Evolutionary conservation across 2,797 vertebrate species (phyloP).

Genomic region (Dipus sagitta): DNA sequence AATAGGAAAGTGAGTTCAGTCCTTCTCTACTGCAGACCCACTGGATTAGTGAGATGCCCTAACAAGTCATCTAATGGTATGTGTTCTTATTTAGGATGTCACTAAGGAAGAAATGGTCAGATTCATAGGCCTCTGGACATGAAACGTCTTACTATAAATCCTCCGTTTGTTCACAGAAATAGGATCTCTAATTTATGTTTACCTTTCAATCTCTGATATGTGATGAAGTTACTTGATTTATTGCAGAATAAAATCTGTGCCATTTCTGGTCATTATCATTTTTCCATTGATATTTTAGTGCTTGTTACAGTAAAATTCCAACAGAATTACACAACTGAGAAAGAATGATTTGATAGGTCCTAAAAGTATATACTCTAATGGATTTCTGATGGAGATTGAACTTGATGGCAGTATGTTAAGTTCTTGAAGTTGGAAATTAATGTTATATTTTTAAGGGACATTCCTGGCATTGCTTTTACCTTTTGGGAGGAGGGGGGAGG

Average conservation of each 20-base stretch:
- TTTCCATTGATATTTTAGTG: conserved; percentile 76
- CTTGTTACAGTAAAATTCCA: conserved; percentile 73
- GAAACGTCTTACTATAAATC: conserved; percentile 15
- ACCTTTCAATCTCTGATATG: conserved; percentile 51
- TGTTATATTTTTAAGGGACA: conserved; percentile 79
- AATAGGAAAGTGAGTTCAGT: conserved; percentile 63
- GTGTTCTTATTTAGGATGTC: conserved; percentile 32
- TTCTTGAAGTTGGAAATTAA: conserved; percentile 74
- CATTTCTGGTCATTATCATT: conserved; percentile 75
- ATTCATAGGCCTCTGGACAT: background rate
- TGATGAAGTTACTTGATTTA: conserved; percentile 66
- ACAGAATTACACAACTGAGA: conserved; percentile 72
- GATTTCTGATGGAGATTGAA: conserved; percentile 75
- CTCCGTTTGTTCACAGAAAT: background rate
- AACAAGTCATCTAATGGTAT: background rate
- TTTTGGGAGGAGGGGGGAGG: conserved; percentile 38
- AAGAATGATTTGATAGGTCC: conserved; percentile 72
- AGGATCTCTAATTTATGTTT: conserved; percentile 30
- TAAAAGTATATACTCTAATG: conserved; percentile 69
- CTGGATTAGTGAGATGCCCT: background rate
- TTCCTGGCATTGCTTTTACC: conserved; percentile 77
- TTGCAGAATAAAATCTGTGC: conserved; percentile 63
- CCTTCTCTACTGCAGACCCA: background rate
- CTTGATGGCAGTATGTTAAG: conserved; percentile 55
- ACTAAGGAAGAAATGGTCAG: conserved; percentile 26